These are phyloP conservation scores for Myioborus melanocephalus DNA, from an alignment of 2,797 vertebrate species.

Conservation along the genomic window DNA sequence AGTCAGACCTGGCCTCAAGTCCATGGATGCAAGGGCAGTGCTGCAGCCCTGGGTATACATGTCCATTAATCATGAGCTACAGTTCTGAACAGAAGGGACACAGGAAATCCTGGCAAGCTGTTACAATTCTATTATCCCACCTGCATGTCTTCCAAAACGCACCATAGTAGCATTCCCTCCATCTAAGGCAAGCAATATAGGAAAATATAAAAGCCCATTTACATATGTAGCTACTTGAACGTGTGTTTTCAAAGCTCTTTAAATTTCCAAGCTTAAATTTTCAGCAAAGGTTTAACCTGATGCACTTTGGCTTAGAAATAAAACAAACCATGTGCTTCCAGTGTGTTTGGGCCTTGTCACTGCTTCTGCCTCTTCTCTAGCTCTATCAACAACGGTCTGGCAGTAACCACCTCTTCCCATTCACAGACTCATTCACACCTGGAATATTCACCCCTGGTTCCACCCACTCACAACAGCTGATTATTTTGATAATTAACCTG, in stretches of 20 bases:
- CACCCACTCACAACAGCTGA: not conserved
- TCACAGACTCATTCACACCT: not conserved
- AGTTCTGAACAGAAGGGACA: not conserved
- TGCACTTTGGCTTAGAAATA: not conserved
- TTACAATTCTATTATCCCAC: not conserved
- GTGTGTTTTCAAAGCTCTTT: not conserved
- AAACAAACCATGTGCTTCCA: not conserved
- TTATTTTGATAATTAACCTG: not conserved
- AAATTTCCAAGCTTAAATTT: not conserved
- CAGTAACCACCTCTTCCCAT: not conserved
- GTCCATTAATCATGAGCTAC: not conserved
- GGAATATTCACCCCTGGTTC: not conserved
- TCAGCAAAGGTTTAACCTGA: not conserved
- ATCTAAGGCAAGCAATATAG: not conserved
- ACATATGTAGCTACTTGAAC: not conserved
- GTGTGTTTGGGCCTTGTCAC: not conserved
- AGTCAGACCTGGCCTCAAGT: not conserved
- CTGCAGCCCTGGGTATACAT: not conserved
- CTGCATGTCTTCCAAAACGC: not conserved
- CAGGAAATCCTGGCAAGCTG: not conserved
- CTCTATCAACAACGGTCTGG: not conserved
- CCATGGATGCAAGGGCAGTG: not conserved
- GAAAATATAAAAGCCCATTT: not conserved
- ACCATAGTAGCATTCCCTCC: not conserved
- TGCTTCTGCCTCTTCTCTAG: not conserved